Evolutionary conservation across 2,113 vertebrate genomes (phyloP).

Genomic region (Ageneiosus marmoratus): DNA sequence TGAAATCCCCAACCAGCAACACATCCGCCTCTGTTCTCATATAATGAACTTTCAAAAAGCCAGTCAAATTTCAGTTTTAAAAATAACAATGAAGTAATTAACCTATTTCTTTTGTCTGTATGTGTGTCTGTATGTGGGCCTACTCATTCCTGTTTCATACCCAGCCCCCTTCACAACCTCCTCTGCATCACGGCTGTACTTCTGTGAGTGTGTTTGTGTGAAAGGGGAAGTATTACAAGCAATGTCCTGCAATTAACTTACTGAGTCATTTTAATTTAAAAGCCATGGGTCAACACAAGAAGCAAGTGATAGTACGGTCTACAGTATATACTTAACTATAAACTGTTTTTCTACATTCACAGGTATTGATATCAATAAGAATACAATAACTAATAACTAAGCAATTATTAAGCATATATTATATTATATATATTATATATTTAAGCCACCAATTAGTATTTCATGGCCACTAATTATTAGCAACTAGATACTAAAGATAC

Average conservation of each 20-base stretch:
- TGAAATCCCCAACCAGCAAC: background rate
- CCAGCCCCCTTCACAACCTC: conserved; percentile 1
- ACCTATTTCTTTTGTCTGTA: background rate
- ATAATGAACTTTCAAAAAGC: background rate
- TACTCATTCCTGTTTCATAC: conserved; percentile 18
- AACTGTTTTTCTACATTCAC: background rate
- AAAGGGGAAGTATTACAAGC: conserved; percentile 9
- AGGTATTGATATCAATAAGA: background rate
- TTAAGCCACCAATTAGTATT: background rate
- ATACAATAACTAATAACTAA: background rate
- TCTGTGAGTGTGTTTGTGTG: background rate
- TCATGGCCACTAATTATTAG: too few relatives aligned
- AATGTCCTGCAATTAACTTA: background rate
- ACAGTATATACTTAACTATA: background rate
- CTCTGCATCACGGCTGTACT: background rate
- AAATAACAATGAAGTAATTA: conserved; percentile 8
- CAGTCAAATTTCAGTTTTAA: background rate
- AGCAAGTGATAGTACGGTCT: too few relatives aligned
- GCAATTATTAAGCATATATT: background rate
- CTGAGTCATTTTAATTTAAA: background rate
- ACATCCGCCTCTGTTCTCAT: background rate
- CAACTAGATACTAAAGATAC: background rate
- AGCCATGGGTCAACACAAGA: conserved; percentile 1
- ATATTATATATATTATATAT: too few relatives aligned
- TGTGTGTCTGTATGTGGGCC: background rate